Conservation (phyloP, 1,140 invertebrate genomes). For the Drosophila oshimai region DNA sequence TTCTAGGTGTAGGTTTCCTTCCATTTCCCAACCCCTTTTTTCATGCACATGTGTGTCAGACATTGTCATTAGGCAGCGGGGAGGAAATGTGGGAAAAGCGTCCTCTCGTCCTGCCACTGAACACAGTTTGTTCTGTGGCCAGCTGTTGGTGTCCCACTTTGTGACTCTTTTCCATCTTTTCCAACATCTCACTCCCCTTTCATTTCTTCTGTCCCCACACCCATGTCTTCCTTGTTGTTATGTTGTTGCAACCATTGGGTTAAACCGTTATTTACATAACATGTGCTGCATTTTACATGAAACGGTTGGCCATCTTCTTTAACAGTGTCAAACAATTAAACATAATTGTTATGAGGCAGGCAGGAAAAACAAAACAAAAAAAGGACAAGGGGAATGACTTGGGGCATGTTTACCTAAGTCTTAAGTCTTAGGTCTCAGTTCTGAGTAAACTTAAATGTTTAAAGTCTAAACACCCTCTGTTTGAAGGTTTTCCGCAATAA, state of each 20-base stretch:
- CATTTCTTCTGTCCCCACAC: neutral
- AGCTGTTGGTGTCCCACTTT: constrained; percentile 41
- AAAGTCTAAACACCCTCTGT: neutral
- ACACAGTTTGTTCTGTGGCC: constrained; percentile 42
- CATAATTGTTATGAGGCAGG: constrained; percentile 27
- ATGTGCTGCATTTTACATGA: constrained; percentile 53
- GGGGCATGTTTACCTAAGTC: neutral
- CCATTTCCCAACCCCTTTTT: neutral
- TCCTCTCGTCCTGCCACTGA: constrained; percentile 9
- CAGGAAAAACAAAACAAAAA: neutral
- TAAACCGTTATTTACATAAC: constrained; percentile 54
- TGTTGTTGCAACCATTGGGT: constrained; percentile 12
- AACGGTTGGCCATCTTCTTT: constrained; percentile 26
- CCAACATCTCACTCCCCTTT: neutral
- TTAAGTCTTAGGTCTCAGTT: neutral
- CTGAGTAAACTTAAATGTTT: neutral
- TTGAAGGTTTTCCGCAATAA: neutral
- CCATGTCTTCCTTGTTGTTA: neutral
- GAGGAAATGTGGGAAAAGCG: neutral
- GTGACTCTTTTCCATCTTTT: neutral
- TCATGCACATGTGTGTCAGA: constrained; percentile 47
- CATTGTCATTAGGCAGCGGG: constrained; percentile 33
- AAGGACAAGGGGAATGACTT: neutral
- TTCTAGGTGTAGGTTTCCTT: neutral
- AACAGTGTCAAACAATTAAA: constrained; percentile 33